Conservation (phyloP, 2,888 invertebrate species). For the Alviniconcha strummeri region DNA sequence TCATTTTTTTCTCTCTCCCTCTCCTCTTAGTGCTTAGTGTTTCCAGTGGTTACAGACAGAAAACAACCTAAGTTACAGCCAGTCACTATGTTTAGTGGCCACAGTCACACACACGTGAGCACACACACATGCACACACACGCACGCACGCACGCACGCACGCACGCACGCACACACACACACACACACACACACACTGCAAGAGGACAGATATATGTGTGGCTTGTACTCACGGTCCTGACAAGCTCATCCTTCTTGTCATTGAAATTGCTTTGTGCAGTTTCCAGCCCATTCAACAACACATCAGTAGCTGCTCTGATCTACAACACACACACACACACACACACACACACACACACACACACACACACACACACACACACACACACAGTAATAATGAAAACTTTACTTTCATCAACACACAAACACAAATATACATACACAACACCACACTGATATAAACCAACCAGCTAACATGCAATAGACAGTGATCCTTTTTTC, state of each 20-base stretch:
- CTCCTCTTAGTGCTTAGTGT: no score
- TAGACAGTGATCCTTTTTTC: not conserved
- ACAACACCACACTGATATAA: not conserved
- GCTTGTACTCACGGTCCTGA: constrained; percentile 27
- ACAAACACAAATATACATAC: not conserved
- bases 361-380: not conserved
- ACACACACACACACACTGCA: not conserved
- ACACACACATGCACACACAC: constrained; percentile 1
- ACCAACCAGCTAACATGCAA: not conserved
- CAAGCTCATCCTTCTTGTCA: constrained; percentile 19
- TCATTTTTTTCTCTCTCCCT: no score
- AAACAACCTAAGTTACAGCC: no score
- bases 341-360: not conserved
- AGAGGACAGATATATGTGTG: not conserved
- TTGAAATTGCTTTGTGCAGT: constrained; percentile 30
- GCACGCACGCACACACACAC: not conserved
- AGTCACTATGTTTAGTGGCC: no score
- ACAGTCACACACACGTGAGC: no score
- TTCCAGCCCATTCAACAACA: constrained; percentile 14
- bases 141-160: not conserved
- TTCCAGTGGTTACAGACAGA: no score
- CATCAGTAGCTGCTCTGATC: not conserved
- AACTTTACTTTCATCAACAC: not conserved
- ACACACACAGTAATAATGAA: not conserved
- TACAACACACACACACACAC: constrained; percentile 7